Evolutionary conservation across 2,797 vertebrate genomes (phyloP).

Genomic region (Meriones psammophilus): DNA sequence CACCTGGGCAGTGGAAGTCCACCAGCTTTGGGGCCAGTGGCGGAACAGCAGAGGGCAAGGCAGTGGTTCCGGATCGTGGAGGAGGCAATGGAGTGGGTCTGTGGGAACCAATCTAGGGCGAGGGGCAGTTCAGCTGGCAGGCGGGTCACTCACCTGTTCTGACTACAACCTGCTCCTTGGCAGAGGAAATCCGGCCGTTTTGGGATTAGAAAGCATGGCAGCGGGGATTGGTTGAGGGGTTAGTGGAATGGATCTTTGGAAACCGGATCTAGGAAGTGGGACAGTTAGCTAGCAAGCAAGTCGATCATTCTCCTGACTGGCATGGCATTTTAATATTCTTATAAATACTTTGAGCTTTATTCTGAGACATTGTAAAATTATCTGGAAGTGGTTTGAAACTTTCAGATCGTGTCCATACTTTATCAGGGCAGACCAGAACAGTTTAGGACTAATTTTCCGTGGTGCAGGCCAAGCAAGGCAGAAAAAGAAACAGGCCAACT

Average conservation of each 20-base stretch:
- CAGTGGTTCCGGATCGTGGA: not conserved
- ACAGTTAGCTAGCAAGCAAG: no score
- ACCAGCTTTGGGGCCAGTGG: not conserved
- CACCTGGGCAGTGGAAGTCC: not conserved
- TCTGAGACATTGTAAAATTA: conserved; percentile 46
- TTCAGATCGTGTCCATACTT: conserved; percentile 32
- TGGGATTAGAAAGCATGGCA: no score
- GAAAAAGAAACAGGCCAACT: no score
- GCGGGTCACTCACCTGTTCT: not conserved
- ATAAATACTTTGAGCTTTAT: conserved; percentile 56
- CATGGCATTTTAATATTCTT: conserved; percentile 15
- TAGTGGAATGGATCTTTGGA: no score
- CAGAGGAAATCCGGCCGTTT: no score
- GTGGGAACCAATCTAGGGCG: not conserved
- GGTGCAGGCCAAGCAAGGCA: no score
- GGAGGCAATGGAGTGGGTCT: not conserved
- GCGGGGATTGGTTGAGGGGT: no score
- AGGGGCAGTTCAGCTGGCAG: not conserved
- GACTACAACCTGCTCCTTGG: no score
- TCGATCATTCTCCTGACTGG: not conserved
- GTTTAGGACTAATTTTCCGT: conserved; percentile 49
- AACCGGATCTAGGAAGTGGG: no score
- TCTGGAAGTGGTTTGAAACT: conserved; percentile 15
- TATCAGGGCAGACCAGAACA: conserved; percentile 22
- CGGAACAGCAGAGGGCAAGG: not conserved